Conservation (phyloP, 2,797 vertebrate species). For the Hippoglossus hippoglossus region DNA sequence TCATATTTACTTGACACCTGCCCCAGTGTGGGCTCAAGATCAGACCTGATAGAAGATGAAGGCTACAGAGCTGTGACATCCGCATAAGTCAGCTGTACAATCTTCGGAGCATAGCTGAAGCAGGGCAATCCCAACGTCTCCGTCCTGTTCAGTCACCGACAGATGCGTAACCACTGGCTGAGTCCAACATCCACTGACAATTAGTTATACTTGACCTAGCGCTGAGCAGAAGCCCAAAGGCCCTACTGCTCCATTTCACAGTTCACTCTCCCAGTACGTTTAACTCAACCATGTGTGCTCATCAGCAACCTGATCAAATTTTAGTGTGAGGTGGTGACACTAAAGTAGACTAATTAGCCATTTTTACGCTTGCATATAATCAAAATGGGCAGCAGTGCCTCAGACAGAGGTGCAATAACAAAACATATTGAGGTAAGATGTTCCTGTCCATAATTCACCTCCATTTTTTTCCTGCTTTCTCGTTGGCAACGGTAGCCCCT, state of each 20-base stretch:
- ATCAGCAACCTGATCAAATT: background rate
- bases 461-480: background rate
- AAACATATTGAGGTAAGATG: background rate
- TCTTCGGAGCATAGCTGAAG: background rate
- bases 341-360: background rate
- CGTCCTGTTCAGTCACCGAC: background rate
- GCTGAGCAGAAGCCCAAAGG: background rate
- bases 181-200: background rate
- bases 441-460: background rate
- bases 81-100: background rate
- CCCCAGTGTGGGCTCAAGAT: background rate
- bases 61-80: background rate
- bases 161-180: background rate
- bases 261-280: conserved; percentile 1
- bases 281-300: conserved; percentile 4
- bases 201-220: background rate
- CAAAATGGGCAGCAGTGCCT: background rate
- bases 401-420: background rate
- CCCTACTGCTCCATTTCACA: background rate
- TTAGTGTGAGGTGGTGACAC: background rate
- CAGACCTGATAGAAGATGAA: background rate
- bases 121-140: background rate
- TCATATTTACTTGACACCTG: background rate
- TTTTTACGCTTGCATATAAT: background rate
- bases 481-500: background rate